phyloP scores from a whole-genome alignment of 2,888 invertebrate genomes.

The Cerastoderma edule region DNA sequence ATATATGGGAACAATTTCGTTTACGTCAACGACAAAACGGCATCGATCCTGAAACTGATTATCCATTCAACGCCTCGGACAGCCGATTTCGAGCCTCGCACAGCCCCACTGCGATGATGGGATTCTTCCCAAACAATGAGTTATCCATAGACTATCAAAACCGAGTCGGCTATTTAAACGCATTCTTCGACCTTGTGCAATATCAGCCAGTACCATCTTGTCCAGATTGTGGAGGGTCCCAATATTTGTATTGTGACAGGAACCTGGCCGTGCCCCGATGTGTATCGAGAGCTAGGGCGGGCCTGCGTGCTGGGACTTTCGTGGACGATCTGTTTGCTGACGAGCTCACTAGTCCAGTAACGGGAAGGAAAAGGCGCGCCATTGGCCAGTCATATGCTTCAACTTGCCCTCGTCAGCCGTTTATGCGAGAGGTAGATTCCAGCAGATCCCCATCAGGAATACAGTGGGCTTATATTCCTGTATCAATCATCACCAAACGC shows the following conservation, averaged over 20 bases:
- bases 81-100: constrained; percentile 25
- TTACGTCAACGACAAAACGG: constrained; percentile 16
- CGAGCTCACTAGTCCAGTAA: background rate
- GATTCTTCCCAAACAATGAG: constrained; percentile 35
- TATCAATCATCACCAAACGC: constrained; percentile 41
- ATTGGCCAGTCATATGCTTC: background rate
- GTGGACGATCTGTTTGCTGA: background rate
- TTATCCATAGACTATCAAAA: constrained; percentile 21
- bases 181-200: constrained; percentile 35
- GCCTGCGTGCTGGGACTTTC: constrained; percentile 17
- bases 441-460: background rate
- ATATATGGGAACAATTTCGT: constrained; percentile 69
- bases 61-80: constrained; percentile 34
- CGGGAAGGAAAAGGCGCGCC: background rate
- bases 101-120: constrained; percentile 36
- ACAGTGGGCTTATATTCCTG: constrained; percentile 39
- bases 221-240: constrained; percentile 39
- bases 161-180: constrained; percentile 25
- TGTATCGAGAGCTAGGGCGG: constrained; percentile 34
- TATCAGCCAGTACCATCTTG: constrained; percentile 56
- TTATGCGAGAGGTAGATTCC: constrained; percentile 22
- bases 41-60: constrained; percentile 39
- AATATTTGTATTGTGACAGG: constrained; percentile 45
- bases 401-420: background rate
- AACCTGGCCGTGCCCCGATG: constrained; percentile 35